Evolutionary conservation across 2,113 vertebrate species (phyloP).

Genomic region (Zapus hudsonius): DNA sequence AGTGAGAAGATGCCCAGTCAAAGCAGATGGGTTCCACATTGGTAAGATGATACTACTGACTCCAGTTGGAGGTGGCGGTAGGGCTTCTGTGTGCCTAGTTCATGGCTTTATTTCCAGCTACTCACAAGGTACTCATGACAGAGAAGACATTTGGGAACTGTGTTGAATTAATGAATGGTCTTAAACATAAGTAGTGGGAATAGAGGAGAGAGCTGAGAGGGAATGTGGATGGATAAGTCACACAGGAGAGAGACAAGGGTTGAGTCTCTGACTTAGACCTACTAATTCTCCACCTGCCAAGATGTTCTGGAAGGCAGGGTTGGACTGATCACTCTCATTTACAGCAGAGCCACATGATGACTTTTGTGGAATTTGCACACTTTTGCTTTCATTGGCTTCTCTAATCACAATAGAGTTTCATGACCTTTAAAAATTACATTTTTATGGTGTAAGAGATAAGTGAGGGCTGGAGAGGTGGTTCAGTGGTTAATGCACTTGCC

Average conservation of each 20-base stretch:
- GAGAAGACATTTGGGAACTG: neutral
- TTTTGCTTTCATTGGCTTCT: neutral
- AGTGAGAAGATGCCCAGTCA: neutral
- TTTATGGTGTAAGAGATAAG: neutral
- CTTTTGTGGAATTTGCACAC: neutral
- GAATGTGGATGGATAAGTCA: neutral
- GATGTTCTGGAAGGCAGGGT: neutral
- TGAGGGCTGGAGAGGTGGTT: no score
- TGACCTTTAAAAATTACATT: neutral
- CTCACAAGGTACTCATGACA: neutral
- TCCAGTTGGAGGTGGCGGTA: neutral
- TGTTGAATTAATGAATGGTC: neutral
- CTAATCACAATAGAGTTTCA: neutral
- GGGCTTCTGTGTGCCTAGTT: neutral
- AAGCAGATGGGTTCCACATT: fast-evolving
- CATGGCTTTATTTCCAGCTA: neutral
- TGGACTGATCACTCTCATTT: no score
- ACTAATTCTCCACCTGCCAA: neutral
- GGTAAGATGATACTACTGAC: neutral
- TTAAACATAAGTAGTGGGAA: neutral
- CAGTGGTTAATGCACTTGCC: no score
- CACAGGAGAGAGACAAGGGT: neutral
- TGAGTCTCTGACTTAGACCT: fast-evolving
- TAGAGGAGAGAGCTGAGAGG: neutral
- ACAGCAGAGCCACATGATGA: fast-evolving